Percentiles rank a stretch among this genome's conserved stretches.
Conservation (phyloP, 2,113 vertebrate species). For the Pelecanus crispus region DNA sequence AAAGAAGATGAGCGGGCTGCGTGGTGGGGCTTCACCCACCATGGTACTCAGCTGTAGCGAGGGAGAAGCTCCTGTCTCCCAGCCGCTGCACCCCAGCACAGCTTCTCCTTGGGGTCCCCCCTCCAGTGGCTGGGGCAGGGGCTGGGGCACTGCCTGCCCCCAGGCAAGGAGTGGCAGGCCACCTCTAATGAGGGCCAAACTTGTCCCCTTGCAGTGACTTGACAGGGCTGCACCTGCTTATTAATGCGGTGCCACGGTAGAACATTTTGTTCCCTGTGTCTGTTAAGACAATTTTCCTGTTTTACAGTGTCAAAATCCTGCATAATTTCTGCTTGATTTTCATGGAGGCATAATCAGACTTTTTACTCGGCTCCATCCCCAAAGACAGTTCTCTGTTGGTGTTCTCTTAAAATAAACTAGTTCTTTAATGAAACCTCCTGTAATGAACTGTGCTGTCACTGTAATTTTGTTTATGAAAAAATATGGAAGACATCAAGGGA, state of each 20-base stretch:
- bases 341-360: slow-evolving; percentile 13
- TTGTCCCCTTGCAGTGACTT: not conserved
- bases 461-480: slow-evolving; percentile 63
- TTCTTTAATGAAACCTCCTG: slow-evolving; percentile 54
- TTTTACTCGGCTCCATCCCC: not conserved
- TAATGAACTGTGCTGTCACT: slow-evolving; percentile 49
- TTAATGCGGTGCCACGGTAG: not conserved
- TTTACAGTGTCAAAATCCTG: slow-evolving; percentile 54
- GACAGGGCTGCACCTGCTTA: not conserved
- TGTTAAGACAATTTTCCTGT: slow-evolving; percentile 57
- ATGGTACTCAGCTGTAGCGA: fast-evolving
- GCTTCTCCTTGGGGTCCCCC: not conserved
- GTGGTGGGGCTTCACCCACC: fast-evolving
- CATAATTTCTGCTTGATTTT: slow-evolving; percentile 62
- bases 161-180: fast-evolving
- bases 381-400: slow-evolving; percentile 43
- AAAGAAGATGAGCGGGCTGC: not conserved
- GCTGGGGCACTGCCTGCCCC: not conserved
- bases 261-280: slow-evolving; percentile 46
- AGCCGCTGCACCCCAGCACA: not conserved
- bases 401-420: slow-evolving; percentile 46
- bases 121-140: not conserved
- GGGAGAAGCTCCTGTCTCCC: not conserved
- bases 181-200: not conserved
- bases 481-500: slow-evolving; percentile 49